Conservation (phyloP, 2,888 invertebrate species). For the Bursaphelenchus okinawaensis region DNA sequence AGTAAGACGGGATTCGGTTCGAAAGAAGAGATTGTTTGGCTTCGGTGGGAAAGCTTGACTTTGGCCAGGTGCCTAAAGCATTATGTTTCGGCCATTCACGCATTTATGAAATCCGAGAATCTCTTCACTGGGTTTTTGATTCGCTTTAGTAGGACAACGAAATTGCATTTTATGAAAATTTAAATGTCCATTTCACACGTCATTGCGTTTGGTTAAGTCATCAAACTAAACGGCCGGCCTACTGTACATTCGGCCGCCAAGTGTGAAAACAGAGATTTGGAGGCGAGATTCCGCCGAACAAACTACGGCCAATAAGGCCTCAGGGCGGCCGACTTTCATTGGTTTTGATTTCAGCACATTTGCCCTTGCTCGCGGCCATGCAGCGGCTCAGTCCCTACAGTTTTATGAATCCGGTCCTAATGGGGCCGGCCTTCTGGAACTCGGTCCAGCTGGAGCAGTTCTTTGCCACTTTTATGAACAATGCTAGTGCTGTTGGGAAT, state of each 20-base stretch:
- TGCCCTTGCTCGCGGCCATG: background rate
- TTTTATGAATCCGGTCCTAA: slow-evolving; percentile 4
- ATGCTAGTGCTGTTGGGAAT: background rate
- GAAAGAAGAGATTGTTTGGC: background rate
- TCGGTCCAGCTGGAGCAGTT: slow-evolving; percentile 9
- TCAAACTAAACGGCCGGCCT: too few species aligned
- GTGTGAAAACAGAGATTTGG: background rate
- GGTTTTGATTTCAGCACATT: background rate
- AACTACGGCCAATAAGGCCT: background rate
- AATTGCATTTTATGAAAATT: too few species aligned
- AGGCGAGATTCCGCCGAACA: background rate
- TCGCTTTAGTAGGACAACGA: too few species aligned
- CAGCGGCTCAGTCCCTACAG: background rate
- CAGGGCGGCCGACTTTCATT: background rate
- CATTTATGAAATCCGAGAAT: slow-evolving; percentile 13
- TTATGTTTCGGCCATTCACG: background rate
- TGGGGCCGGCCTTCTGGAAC: slow-evolving; percentile 7
- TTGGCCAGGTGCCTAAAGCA: background rate
- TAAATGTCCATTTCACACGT: too few species aligned
- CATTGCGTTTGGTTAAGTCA: too few species aligned
- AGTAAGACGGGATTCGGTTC: too few species aligned
- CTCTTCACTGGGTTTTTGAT: background rate
- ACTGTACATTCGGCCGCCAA: background rate
- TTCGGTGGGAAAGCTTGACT: background rate
- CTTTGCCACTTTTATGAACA: background rate